Evolutionary conservation across 2,888 invertebrate genomes (phyloP).

Genomic region (Malthinus seriepunctatus): DNA sequence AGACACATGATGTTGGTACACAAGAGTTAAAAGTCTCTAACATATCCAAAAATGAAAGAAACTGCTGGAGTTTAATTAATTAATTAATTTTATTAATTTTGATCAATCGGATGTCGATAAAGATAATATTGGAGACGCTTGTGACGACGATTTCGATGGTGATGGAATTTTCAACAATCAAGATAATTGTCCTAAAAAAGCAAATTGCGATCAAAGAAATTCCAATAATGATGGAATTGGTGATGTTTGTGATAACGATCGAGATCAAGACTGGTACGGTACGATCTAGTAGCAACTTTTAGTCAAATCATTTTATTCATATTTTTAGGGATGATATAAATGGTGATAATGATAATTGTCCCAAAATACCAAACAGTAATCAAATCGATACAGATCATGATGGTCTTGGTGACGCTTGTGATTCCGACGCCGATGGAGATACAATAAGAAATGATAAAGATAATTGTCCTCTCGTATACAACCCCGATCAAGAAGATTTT

Average conservation of each 20-base stretch:
- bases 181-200: slow-evolving; percentile 75
- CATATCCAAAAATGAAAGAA: too few species aligned
- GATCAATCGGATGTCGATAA: slow-evolving; percentile 86
- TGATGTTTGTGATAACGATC: slow-evolving; percentile 88
- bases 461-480: slow-evolving; percentile 79
- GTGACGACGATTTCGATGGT: slow-evolving; percentile 91
- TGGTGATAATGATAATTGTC: slow-evolving; percentile 89
- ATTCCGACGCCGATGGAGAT: slow-evolving; percentile 88
- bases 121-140: slow-evolving; percentile 83
- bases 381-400: slow-evolving; percentile 87
- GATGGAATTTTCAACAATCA: slow-evolving; percentile 76
- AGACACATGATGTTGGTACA: too few species aligned
- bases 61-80: too few species aligned
- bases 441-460: slow-evolving; percentile 74
- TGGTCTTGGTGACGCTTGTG: slow-evolving; percentile 78
- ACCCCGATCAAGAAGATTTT: slow-evolving; percentile 75
- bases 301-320: neutral
- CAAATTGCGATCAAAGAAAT: slow-evolving; percentile 82
- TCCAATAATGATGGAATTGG: slow-evolving; percentile 85
- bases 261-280: slow-evolving; percentile 82
- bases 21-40: too few species aligned
- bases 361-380: slow-evolving; percentile 80
- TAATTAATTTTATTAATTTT: too few species aligned
- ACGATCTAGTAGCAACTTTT: slow-evolving; percentile 33
- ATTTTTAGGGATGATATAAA: slow-evolving; percentile 73